These are phyloP conservation scores for Leptoclinus maculatus DNA, from an alignment of 2,797 vertebrate species.

Conservation along the genomic window DNA sequence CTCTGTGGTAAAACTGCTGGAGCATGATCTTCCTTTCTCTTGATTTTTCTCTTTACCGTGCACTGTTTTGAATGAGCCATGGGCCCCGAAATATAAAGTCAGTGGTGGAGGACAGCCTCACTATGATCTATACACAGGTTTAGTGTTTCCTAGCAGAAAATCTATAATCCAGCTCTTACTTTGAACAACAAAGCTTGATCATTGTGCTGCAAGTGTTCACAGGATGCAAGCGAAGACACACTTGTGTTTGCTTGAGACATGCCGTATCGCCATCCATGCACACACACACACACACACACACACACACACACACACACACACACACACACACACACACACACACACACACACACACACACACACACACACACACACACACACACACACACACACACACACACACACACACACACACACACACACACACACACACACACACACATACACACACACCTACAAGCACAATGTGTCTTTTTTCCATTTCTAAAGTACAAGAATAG, in stretches of 20 bases:
- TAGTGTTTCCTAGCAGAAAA: conserved; percentile 58
- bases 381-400: not conserved
- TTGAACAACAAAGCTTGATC: conserved; percentile 62
- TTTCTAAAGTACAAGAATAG: conserved; percentile 32
- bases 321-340: not conserved
- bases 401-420: not conserved
- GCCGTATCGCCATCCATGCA: not conserved
- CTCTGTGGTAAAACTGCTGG: conserved; percentile 20
- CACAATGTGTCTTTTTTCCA: not conserved
- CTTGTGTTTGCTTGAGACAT: conserved; percentile 6
- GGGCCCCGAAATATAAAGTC: conserved; percentile 46
- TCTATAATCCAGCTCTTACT: conserved; percentile 57
- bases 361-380: no score
- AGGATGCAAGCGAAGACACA: not conserved
- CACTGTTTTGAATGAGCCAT: conserved; percentile 48
- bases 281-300: no score
- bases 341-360: not conserved
- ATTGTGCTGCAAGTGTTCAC: conserved; percentile 31
- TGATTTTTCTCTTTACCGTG: conserved; percentile 39
- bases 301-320: not conserved
- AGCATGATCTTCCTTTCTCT: conserved; percentile 37
- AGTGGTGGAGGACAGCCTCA: conserved; percentile 40
- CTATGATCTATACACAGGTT: conserved; percentile 65
- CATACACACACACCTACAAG: not conserved
- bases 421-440: not conserved